Conservation (phyloP, 2,113 vertebrate species). For the Arizona elegans region DNA sequence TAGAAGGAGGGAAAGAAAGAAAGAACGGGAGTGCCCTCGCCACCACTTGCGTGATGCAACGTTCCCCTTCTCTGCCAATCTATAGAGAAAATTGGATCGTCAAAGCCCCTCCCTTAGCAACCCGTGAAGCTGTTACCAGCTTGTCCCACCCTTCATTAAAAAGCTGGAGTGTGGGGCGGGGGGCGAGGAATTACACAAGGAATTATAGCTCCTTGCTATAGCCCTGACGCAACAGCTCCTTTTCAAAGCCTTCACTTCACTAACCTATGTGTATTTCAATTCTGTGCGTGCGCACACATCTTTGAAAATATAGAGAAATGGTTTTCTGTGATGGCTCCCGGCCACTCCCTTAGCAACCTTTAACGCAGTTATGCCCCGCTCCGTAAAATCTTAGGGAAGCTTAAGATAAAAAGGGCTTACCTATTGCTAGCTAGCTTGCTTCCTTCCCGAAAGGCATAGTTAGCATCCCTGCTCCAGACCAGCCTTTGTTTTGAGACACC, state of each 20-base stretch:
- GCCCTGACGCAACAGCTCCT: neutral
- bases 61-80: neutral
- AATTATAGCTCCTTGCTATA: neutral
- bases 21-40: neutral
- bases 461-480: neutral
- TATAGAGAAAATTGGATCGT: neutral
- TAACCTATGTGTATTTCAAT: neutral
- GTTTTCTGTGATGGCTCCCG: neutral
- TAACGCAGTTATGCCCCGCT: neutral
- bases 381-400: neutral
- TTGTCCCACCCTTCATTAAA: neutral
- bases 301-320: neutral
- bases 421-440: neutral
- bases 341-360: constrained; percentile 3
- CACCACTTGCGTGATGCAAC: constrained; percentile 12
- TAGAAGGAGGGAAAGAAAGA: neutral
- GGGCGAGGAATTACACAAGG: neutral
- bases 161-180: neutral
- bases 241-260: neutral
- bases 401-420: neutral
- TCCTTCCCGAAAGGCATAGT: neutral
- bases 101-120: neutral
- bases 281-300: neutral
- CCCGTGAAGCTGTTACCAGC: neutral
- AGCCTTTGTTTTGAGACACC: neutral